Evolutionary conservation across 2,888 invertebrate genomes (phyloP).

Genomic region (Drosophila mayaguana): DNA sequence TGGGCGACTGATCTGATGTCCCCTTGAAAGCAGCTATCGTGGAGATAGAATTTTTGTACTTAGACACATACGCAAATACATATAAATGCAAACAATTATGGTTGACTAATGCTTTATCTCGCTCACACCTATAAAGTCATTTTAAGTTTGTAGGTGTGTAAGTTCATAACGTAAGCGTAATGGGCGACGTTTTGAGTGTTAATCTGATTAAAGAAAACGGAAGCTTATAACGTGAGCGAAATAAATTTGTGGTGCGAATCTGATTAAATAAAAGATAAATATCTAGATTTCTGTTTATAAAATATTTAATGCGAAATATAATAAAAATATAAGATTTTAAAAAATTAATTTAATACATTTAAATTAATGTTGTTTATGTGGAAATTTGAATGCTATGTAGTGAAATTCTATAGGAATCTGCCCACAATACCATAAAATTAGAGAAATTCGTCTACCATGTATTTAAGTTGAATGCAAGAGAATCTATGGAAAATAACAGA

Average conservation of each 20-base stretch:
- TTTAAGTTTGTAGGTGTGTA: not conserved
- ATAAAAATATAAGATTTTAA: no score
- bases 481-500: not conserved
- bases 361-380: no score
- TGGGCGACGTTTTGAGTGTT: not conserved
- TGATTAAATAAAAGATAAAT: no score
- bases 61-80: not conserved
- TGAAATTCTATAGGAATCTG: not conserved
- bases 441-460: not conserved
- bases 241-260: not conserved
- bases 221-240: not conserved
- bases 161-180: not conserved
- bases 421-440: not conserved
- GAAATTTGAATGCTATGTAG: not conserved
- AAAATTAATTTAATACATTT: no score
- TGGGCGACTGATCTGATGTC: no score
- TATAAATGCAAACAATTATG: not conserved
- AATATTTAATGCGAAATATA: no score
- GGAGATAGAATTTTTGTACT: not conserved
- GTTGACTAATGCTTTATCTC: not conserved
- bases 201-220: not conserved
- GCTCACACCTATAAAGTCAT: not conserved
- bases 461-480: not conserved
- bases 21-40: not conserved
- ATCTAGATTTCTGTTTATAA: no score